Base-by-base conservation (phyloP, 2,888 invertebrate species). In the Campoplex capitator region DNA sequence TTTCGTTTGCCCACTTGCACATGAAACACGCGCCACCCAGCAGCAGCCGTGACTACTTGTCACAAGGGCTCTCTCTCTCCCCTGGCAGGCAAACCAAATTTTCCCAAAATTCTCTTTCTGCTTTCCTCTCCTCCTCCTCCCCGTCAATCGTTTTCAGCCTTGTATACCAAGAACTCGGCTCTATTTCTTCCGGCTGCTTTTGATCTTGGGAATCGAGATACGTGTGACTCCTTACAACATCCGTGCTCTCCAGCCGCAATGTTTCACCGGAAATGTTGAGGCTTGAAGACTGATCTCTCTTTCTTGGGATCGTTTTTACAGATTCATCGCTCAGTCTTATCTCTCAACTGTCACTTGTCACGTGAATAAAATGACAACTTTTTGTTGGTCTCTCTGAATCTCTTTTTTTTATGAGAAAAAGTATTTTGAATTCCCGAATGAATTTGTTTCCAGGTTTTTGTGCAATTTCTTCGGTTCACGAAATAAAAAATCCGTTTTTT, bases 181-280 rank as follows among this genome's bases (percentile, higher is more conserved):
- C 62, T 23, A 23, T 68, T 79, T 58, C 83, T 16, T 23, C 23
- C 13, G 58, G 77, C 76, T 81, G 80, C 83, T 86, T 86, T 86
- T 86, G 83, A 86, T 86, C 86, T 83, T 56, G 2, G 76, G 71
- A 67, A 83, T 80, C 79, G 80, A 83, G 73, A 83, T 79, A 86
- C 23, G 0, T 75, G 62, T 62, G 32, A 70, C 28, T 32, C 35
- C n/a, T 58, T 58, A 80, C 16, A 70, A 58, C 62, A 18, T 62
- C 32, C 42, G 28, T 6, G 28, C 28, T 7, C 45, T n/a, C 23
- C 11, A n/a, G 68, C 42, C 38, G 0, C 38, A 38, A 38, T 68
- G n/a, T 9, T 68, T 42, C 18, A 9, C 68, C 3, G 38, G 42
- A 68, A 68, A n/a, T 38, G 0, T 38, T n/a, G 9, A 8, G 42